A percentile compares a stretch with the other conserved stretches of the same genome.
Conservation (phyloP, 2,797 vertebrate species). For the Anomalospiza imberbis region DNA sequence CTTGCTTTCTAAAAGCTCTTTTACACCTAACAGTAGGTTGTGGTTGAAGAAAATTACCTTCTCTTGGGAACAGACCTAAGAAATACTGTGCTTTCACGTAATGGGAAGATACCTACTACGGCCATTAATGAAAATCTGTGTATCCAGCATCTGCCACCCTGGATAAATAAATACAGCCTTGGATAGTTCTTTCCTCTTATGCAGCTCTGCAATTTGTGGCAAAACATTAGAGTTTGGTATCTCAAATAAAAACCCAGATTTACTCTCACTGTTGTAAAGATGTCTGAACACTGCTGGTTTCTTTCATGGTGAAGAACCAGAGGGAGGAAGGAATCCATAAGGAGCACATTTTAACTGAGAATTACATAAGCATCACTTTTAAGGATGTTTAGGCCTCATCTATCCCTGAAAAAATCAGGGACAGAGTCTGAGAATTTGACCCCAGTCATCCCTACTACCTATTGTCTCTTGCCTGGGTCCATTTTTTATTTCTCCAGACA, state of each 20-base stretch:
- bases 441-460: neutral
- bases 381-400: neutral
- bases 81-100: neutral
- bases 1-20: neutral
- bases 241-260: neutral
- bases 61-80: neutral
- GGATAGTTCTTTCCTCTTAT: neutral
- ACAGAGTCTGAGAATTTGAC: neutral
- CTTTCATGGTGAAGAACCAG: neutral
- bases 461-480: neutral
- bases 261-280: neutral
- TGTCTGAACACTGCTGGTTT: neutral
- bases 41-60: neutral
- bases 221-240: neutral
- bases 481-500: neutral
- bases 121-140: neutral
- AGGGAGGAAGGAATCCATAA: neutral
- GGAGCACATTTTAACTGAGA: neutral
- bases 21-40: neutral
- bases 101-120: neutral
- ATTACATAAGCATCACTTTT: neutral
- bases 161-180: neutral
- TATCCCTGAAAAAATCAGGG: neutral
- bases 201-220: neutral
- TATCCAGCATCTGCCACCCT: neutral